phyloP scores from a whole-genome alignment of 2,113 vertebrate genomes.

The Eonycteris spelaea region DNA sequence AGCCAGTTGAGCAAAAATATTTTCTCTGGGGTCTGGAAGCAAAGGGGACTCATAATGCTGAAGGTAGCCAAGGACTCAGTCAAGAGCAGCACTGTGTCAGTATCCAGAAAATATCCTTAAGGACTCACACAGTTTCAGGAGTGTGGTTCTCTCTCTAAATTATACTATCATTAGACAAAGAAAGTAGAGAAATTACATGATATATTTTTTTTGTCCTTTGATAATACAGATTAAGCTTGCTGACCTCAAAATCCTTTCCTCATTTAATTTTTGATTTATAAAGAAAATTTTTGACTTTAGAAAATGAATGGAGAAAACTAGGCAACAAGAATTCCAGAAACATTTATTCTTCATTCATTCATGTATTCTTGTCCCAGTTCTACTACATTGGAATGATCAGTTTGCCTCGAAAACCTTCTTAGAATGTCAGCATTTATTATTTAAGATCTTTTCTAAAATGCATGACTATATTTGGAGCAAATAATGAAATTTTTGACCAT shows the following conservation, averaged over 20 bases:
- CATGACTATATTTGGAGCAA: conserved; percentile 37
- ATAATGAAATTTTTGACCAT: conserved; percentile 57
- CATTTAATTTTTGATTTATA: neutral
- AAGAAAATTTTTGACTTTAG: neutral
- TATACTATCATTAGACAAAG: neutral
- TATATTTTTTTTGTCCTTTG: neutral
- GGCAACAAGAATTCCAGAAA: neutral
- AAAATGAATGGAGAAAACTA: neutral
- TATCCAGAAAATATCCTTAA: neutral
- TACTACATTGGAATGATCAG: neutral
- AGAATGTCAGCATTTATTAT: conserved; percentile 54
- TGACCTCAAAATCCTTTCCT: neutral
- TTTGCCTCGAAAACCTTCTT: neutral
- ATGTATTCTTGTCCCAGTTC: neutral
- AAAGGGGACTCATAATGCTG: neutral
- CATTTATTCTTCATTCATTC: neutral
- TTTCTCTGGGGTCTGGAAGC: neutral
- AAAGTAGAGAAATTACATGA: neutral
- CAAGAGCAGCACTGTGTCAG: neutral
- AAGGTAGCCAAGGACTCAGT: neutral
- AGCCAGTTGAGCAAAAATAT: neutral
- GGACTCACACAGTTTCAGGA: neutral
- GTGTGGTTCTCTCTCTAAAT: neutral
- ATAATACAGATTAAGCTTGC: neutral
- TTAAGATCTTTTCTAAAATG: conserved; percentile 54